A percentile compares a stretch with the other conserved stretches of the same genome.
These are phyloP conservation scores for Pogonognathellus flavescens DNA, from an alignment of 1,140 invertebrate genomes.

Conservation along the genomic window DNA sequence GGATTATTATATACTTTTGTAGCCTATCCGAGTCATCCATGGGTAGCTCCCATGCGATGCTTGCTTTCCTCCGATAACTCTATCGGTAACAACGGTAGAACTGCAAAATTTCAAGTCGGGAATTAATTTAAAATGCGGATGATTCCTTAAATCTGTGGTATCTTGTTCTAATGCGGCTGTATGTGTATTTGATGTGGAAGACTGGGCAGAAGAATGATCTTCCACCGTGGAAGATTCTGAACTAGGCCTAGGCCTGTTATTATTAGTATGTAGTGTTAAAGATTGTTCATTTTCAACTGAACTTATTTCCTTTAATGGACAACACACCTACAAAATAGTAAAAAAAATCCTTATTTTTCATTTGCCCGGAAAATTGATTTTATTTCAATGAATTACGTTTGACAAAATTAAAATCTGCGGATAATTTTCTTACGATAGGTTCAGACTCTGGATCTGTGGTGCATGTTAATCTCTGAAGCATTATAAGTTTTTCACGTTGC, in stretches of 20 bases:
- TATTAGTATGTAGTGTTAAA: neutral
- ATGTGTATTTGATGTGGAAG: too few relatives aligned
- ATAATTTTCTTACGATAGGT: conserved; percentile 38
- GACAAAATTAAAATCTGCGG: too few relatives aligned
- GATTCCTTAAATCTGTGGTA: conserved; percentile 27
- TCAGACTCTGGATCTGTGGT: conserved; percentile 49
- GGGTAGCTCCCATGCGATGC: conserved; percentile 59
- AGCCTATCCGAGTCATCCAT: conserved; percentile 65
- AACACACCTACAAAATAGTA: conserved; percentile 64
- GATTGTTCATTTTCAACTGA: neutral
- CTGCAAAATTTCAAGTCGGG: conserved; percentile 63
- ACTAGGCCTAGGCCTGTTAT: too few relatives aligned
- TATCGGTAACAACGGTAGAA: conserved; percentile 6
- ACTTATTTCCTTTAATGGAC: conserved; percentile 53
- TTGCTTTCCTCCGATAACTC: conserved; percentile 63
- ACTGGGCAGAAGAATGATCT: too few relatives aligned
- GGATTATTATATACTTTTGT: conserved; percentile 57
- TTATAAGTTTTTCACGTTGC: conserved; percentile 25
- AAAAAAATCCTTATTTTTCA: too few relatives aligned
- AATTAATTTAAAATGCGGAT: conserved; percentile 60
- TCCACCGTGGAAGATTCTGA: too few relatives aligned
- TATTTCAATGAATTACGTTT: too few relatives aligned
- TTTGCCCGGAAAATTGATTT: too few relatives aligned
- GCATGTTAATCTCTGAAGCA: conserved; percentile 60
- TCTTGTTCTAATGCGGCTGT: neutral